Evolutionary conservation across 2,797 vertebrate species (phyloP).

Genomic region (Synanceia verrucosa): DNA sequence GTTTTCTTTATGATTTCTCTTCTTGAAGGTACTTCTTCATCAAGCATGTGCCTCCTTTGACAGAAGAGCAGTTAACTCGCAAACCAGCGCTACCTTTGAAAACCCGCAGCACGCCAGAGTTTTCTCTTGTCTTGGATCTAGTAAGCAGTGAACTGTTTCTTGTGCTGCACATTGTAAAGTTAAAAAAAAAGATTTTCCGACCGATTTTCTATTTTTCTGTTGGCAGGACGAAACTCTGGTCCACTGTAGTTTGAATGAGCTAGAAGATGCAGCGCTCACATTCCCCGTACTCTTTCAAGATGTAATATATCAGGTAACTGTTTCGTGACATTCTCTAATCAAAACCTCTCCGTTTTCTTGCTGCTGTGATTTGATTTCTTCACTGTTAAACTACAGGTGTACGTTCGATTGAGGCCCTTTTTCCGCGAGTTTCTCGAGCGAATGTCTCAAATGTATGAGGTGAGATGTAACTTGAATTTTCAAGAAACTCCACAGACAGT

Average conservation of each 20-base stretch:
- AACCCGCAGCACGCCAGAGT: constrained; percentile 99
- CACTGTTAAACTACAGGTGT: constrained; percentile 88
- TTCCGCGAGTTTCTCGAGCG: constrained; percentile 98
- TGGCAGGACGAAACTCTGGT: constrained; percentile 96
- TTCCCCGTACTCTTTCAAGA: constrained; percentile 99
- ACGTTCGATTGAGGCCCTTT: constrained; percentile 96
- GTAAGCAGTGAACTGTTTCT: constrained; percentile 71
- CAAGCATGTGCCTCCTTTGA: constrained; percentile 97
- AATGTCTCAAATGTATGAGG: constrained; percentile 99
- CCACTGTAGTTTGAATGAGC: constrained; percentile 97
- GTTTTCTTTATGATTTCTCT: constrained; percentile 4
- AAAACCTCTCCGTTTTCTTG: constrained; percentile 81
- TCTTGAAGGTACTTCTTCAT: constrained; percentile 97
- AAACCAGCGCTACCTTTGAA: constrained; percentile 98
- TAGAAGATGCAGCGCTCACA: constrained; percentile 97
- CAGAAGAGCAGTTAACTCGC: constrained; percentile 97
- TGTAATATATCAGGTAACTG: constrained; percentile 96
- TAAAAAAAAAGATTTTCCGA: background rate
- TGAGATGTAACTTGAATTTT: constrained; percentile 77
- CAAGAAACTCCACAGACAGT: constrained; percentile 1
- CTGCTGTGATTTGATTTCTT: background rate
- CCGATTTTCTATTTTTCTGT: background rate
- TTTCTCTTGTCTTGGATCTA: constrained; percentile 97
- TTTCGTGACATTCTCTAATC: constrained; percentile 49
- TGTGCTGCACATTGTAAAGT: background rate